Evolutionary conservation across 1,140 invertebrate genomes (phyloP), one percentile per base, ranked within the genome.

Genomic region (Wiebesia pumilae): DNA sequence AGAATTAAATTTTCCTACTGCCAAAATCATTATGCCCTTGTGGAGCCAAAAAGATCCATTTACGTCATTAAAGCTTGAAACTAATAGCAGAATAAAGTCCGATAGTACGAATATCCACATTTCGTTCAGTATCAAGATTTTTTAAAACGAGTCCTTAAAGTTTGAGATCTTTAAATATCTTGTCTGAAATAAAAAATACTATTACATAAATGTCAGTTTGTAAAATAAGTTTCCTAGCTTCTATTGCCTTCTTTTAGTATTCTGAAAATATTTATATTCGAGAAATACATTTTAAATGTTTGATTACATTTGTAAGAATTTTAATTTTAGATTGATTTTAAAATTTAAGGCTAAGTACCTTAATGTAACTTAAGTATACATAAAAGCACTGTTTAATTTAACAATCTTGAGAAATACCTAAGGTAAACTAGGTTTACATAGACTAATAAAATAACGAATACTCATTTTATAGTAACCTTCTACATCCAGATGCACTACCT

Each of bases 1-100:
- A 38, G 40, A 71, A 71, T 71, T 16, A 71, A 71, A 71, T 40
- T 71, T 71, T 71, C 21, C 19, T 35, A 71, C 40, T 71, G 69
- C 33, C 69, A 38, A 71, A 71, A 71, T 24, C 19, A 33, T 71
- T 35, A 0, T 35, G 30, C 19, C 19, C 0, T 24, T 38, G 3
- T 19, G n/a, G 16, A 12, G 1, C 3, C 21, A 6, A 9, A 71
- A 71, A 71, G 21, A 33, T 62, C 24, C 10, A 62, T 27, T 19
- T 27, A 27, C 58, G 24, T 27, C 2, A 27, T 62, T 62, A 3
- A 62, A 62, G 24, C 4, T 10, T 27, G 21, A 10, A 3, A 62
- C 58, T 27, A 62, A 62, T 62, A 27, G 24, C 58, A 4, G 58
- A 62, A 14, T 27, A 6, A 62, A 3, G 16, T 19, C 19, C 12